Evolutionary conservation across 2,888 invertebrate genomes (phyloP), one percentile per base, ranked within the genome.

Genomic region (Nomada ruficornis): DNA sequence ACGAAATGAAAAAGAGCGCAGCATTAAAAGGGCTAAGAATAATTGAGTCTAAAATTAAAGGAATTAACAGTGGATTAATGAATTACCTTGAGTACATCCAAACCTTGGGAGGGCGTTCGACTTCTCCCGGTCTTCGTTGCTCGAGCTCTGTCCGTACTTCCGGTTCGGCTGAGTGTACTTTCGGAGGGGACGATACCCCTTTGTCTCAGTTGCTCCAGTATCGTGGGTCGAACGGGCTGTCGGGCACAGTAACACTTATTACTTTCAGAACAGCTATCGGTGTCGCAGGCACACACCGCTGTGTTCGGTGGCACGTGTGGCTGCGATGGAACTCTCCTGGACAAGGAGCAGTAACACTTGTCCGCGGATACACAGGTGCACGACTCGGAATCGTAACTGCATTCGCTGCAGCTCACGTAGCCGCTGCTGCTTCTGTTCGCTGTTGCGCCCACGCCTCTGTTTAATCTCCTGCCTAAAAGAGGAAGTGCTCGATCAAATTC

Each of bases 351-450:
- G 91, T 98, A 98, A 90, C 98, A 98, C 89, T 97, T 96, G 91
- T 98, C 98, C 0, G 97, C 96, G 0, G 96, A 96, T 36, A 95
- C 94, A 88, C 96, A 97, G 15, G 96, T 96, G 91, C 98, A 98
- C 18, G 97, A 96, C 88, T 98, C 98, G 2, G 97, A 97, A 91
- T 98, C 98, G 91, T 96, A 96, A 85, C 96, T 96, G 91, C 98
- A 98, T 93, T 98, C 98, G 59, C 98, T 98, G 92, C 98, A 98
- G 2, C 97, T 97, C 0, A 98, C 97, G 91, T 98, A 98, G 11
- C 96, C 95, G 83, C 95, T 95, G 74, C 95, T 95, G 59, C 95
- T 95, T 70, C 94, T 90, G 82, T 94, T 94, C 1, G 94, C 92
- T 20, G 91, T 89, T 2, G 88, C 71, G 63, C 86, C 76, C 81